These are phyloP conservation scores for Tachina fera DNA, from an alignment of 2,888 invertebrate genomes.

Conservation along the genomic window DNA sequence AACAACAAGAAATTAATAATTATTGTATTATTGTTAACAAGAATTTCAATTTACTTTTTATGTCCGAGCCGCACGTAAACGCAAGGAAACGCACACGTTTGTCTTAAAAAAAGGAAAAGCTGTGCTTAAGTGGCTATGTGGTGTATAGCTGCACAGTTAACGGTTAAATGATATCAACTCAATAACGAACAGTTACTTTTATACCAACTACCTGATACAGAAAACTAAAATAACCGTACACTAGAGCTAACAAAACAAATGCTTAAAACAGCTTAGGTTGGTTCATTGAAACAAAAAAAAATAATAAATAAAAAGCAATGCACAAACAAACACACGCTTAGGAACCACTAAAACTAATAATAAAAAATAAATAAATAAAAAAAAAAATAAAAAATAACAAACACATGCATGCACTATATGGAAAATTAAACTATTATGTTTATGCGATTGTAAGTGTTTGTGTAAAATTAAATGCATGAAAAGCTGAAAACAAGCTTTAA, in stretches of 20 bases:
- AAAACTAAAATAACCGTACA: constrained; percentile 53
- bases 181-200: constrained; percentile 80
- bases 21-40: not conserved
- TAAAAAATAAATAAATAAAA: not conserved
- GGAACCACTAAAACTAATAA: constrained; percentile 24
- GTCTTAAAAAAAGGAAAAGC: constrained; percentile 70
- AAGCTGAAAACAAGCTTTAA: constrained; percentile 49
- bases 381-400: not conserved
- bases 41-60: constrained; percentile 66
- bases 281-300: constrained; percentile 43
- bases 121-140: constrained; percentile 72
- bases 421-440: constrained; percentile 34
- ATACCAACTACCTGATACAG: constrained; percentile 74
- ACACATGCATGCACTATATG: constrained; percentile 21
- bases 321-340: constrained; percentile 20
- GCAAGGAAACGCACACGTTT: constrained; percentile 73
- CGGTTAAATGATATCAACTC: constrained; percentile 83
- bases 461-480: constrained; percentile 25
- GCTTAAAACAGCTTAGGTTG: constrained; percentile 32
- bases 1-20: not conserved
- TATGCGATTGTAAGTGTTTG: not conserved
- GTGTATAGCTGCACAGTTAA: constrained; percentile 81
- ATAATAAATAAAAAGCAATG: not conserved
- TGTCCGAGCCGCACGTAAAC: constrained; percentile 73
- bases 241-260: constrained; percentile 39